Conservation (phyloP, 2,797 vertebrate species). For the Arnoldichthys spilopterus region DNA sequence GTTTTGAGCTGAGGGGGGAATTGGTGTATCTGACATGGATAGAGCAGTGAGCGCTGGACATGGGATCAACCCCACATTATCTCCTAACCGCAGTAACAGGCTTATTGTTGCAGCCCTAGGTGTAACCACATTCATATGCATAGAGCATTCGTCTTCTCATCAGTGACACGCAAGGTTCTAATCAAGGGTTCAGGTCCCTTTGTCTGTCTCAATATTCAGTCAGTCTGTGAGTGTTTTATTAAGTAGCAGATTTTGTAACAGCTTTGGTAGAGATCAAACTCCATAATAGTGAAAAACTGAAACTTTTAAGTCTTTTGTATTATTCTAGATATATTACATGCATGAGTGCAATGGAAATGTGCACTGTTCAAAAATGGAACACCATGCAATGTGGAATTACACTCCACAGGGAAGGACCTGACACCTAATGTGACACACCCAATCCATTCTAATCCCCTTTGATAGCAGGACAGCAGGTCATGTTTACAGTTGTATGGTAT, state of each 20-base stretch:
- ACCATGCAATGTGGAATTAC: background rate
- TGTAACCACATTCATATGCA: too few relatives aligned
- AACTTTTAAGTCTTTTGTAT: too few relatives aligned
- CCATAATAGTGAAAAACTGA: too few relatives aligned
- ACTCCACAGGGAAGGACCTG: background rate
- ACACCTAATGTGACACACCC: constrained; percentile 10
- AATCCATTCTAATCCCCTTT: constrained; percentile 9
- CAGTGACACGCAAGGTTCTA: background rate
- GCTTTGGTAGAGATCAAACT: background rate
- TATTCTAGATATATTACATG: background rate
- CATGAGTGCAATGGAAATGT: background rate
- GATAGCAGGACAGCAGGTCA: constrained; percentile 19
- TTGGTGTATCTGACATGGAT: too few relatives aligned
- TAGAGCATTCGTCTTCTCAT: background rate
- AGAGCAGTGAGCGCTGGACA: too few relatives aligned
- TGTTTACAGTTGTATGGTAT: background rate
- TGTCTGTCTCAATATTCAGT: background rate
- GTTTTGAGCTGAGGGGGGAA: too few relatives aligned
- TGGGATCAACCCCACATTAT: too few relatives aligned
- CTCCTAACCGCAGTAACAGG: too few relatives aligned
- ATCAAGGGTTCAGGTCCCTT: background rate
- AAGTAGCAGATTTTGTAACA: background rate
- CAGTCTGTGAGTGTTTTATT: background rate
- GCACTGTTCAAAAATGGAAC: background rate
- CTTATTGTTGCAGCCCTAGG: too few relatives aligned